phyloP scores from a whole-genome alignment of 2,113 vertebrate species.

The Mesoclemmys tuberculata region DNA sequence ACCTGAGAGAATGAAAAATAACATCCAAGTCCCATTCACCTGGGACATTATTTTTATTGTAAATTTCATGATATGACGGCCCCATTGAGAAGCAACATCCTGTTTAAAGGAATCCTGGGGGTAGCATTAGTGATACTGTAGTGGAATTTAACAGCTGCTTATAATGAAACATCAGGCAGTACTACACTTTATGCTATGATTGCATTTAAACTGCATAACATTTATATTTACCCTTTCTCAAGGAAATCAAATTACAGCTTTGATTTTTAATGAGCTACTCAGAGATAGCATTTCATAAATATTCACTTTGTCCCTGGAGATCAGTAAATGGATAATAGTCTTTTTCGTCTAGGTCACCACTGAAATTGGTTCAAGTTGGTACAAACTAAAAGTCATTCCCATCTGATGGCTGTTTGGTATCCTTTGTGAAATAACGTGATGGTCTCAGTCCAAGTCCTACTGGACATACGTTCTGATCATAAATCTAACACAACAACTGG shows the following conservation, averaged over 20 bases:
- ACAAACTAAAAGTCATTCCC: not conserved
- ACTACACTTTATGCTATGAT: not conserved
- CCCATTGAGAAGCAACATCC: not conserved
- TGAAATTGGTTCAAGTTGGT: not conserved
- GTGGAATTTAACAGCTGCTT: slow-evolving; percentile 16
- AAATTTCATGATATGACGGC: not conserved
- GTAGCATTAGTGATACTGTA: not conserved
- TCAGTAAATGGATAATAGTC: not conserved
- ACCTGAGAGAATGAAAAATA: not conserved
- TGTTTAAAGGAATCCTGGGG: not conserved
- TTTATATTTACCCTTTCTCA: not conserved
- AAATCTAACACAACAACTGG: not conserved
- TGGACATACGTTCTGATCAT: not conserved
- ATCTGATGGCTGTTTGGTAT: not conserved
- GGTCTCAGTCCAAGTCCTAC: not conserved
- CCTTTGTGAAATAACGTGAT: not conserved
- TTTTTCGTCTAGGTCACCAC: not conserved
- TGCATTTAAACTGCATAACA: not conserved
- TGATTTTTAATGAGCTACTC: not conserved
- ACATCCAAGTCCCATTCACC: not conserved
- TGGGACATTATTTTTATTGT: not conserved
- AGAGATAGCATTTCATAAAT: not conserved
- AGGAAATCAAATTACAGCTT: not conserved
- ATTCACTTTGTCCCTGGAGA: not conserved
- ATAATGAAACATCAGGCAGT: not conserved